phyloP scores from a whole-genome alignment of 1,140 invertebrate species.

The Plutomurus gul region DNA sequence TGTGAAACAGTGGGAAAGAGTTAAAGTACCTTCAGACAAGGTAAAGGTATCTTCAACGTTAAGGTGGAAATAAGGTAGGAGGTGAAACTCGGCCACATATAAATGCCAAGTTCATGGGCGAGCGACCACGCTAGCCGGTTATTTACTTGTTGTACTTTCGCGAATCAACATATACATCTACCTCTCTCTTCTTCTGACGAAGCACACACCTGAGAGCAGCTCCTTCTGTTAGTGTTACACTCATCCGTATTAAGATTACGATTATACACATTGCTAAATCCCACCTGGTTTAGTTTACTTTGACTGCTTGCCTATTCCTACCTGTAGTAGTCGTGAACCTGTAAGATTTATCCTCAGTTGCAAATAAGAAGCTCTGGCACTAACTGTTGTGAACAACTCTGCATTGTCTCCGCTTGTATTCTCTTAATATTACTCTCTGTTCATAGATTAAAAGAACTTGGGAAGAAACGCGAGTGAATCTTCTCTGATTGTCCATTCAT shows the following conservation, averaged over 20 bases:
- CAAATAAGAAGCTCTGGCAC: too few relatives aligned
- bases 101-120: slow-evolving; percentile 47
- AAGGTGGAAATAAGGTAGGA: background rate
- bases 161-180: slow-evolving; percentile 19
- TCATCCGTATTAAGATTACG: background rate
- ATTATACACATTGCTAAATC: background rate
- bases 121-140: slow-evolving; percentile 43
- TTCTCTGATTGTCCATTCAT: too few relatives aligned
- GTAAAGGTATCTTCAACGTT: background rate
- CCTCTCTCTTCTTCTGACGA: background rate
- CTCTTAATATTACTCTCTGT: too few relatives aligned
- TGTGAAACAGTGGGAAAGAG: too few relatives aligned
- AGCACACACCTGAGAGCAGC: background rate
- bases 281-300: background rate
- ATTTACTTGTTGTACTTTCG: slow-evolving; percentile 41
- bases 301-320: too few relatives aligned
- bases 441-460: too few relatives aligned
- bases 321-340: too few relatives aligned
- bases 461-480: too few relatives aligned
- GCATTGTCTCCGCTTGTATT: too few relatives aligned
- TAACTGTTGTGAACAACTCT: too few relatives aligned
- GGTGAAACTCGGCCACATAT: slow-evolving; percentile 42
- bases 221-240: background rate
- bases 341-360: too few relatives aligned
- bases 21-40: background rate